Evolutionary conservation across 1,140 invertebrate species (phyloP).

Genomic region (Pseudomyrmex pallidus): DNA sequence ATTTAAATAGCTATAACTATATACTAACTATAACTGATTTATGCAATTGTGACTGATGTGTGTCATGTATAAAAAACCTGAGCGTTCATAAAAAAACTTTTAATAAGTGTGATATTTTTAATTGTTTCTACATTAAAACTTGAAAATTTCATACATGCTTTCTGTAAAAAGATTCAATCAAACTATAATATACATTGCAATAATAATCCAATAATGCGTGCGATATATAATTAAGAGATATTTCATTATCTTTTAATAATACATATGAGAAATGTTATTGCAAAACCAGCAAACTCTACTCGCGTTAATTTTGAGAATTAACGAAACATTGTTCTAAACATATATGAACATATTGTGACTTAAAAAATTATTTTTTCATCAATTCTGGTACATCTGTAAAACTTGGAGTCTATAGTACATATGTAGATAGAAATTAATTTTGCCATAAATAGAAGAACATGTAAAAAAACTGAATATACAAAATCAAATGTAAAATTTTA

Average conservation of each 20-base stretch:
- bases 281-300: background rate
- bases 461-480: too few relatives aligned
- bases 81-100: constrained; percentile 20
- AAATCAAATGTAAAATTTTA: too few relatives aligned
- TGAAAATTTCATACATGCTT: constrained; percentile 25
- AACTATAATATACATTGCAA: background rate
- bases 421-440: too few relatives aligned
- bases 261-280: background rate
- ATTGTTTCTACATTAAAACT: constrained; percentile 13
- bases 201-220: constrained; percentile 13
- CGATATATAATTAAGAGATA: too few relatives aligned
- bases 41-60: constrained; percentile 21
- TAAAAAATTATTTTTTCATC: too few relatives aligned
- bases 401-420: too few relatives aligned
- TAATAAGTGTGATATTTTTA: background rate
- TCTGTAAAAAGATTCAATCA: constrained; percentile 11
- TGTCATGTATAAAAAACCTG: constrained; percentile 10
- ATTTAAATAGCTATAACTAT: too few relatives aligned
- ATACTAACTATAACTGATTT: constrained; percentile 51
- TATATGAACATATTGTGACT: too few relatives aligned
- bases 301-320: too few relatives aligned
- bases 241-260: background rate
- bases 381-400: too few relatives aligned
- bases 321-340: background rate
- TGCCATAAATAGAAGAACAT: too few relatives aligned